Base-by-base conservation (phyloP, 2,113 vertebrate genomes). In the Gnathonemus longibarbis region DNA sequence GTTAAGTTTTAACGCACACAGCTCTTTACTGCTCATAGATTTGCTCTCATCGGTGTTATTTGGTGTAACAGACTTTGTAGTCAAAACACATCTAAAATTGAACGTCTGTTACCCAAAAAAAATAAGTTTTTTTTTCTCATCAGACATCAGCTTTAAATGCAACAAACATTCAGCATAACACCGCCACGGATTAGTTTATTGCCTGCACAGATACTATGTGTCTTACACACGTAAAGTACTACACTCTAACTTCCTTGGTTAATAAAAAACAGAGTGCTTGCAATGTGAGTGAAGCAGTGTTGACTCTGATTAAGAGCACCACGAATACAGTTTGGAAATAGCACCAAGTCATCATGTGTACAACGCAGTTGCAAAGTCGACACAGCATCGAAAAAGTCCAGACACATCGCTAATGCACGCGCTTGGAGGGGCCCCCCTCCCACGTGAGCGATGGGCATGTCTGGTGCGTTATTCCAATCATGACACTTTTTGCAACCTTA, bases 321-420 rank as follows among this genome's bases (percentile, higher is more conserved):
- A 96, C 93, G 91, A 91, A 91, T 53, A 95, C 94, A 92, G 93
- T 94, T 93, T 93, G 91, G 92, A 91, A 95, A 95, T 96, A 96
- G 96, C 96, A 96, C 96, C 96, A 95, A 94, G 94, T 95, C 91
- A 95, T 92, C 93, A 95, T 94, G 94, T 94, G 92, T 91, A 90
- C 91, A 70, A 89, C 88, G 19, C 90, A 84, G 91, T 94, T 94
- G 95, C 93, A 90, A 50, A 88, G 66, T 91, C 48, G 93, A 93
- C 93, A 93, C 93, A 92, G 74, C 92, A 93, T 31, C 93, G 93
- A 94, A 93, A 92, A 87, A 66, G 89, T 91, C 87, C 92, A 80
- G 86, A 90, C 77, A 90, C 62, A 70, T 70, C 62, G 62, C 62
- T 70, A 27, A 70, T 88, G 89, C 24, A 35, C 42, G 50, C 21